A percentile compares a stretch with the other conserved stretches of the same genome.
These are phyloP conservation scores for Minunthozetes semirufus DNA, from an alignment of 2,888 invertebrate species.

Conservation along the genomic window DNA sequence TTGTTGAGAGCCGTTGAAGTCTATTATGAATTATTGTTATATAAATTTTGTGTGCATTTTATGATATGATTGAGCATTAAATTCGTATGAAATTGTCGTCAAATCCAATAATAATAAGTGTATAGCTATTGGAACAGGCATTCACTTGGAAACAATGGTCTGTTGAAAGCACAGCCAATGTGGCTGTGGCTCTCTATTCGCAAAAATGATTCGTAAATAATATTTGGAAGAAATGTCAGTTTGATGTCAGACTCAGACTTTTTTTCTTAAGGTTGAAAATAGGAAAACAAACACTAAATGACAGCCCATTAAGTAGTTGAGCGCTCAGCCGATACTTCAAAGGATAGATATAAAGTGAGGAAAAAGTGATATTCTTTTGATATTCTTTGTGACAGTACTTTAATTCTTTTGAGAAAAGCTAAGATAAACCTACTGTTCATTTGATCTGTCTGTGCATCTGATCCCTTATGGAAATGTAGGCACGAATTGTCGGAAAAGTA, in stretches of 20 bases:
- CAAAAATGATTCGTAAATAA: neutral
- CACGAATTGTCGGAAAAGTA: neutral
- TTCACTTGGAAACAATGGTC: neutral
- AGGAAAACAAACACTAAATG: neutral
- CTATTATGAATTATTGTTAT: neutral
- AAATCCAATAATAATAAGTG: neutral
- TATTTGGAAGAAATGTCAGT: neutral
- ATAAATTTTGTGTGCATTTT: neutral
- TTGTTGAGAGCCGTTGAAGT: neutral
- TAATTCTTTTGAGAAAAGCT: too few species aligned
- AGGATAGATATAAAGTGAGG: neutral
- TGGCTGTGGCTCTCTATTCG: neutral
- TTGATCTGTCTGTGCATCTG: too few species aligned
- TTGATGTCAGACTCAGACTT: neutral
- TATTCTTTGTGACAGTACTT: neutral
- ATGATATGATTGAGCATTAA: neutral
- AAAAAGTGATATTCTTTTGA: neutral
- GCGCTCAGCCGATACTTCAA: neutral
- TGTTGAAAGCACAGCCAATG: neutral
- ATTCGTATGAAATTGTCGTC: neutral
- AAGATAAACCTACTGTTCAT: too few species aligned
- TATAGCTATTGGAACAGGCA: neutral
- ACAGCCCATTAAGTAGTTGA: constrained; percentile 1
- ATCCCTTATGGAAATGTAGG: neutral
- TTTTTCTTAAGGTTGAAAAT: neutral